Evolutionary conservation across 2,888 invertebrate genomes (phyloP), one percentile per base, ranked within the genome.

Genomic region (Noctuana brunneofusca): DNA sequence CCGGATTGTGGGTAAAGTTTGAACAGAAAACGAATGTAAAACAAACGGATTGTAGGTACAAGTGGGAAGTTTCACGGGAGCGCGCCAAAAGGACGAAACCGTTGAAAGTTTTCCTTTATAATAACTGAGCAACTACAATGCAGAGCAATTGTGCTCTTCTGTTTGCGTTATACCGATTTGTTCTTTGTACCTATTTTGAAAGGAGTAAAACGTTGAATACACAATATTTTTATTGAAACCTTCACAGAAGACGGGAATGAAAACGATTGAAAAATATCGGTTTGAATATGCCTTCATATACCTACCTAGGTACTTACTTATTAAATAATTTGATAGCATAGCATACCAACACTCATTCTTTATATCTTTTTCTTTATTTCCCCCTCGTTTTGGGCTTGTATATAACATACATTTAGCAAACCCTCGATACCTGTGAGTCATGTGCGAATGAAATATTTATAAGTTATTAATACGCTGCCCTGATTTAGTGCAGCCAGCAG

Each of bases 111-210:
- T 53, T 35, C 32, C 46, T 60, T 60, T 60, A 60, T 60, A 46
- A 60, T 60, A 60, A 60, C 53, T 60, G 46, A 43, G 22, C 53
- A 35, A 53, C 41, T 43, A 59, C 59, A 60, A 48, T 59, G 43
- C 52, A 46, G 22, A 60, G 32, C 59, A 46, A 60, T 54, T 60
- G 59, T 35, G n/a, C 59, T 38, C 49, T 50, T 41, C 58, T 43
- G 46, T 54, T 60, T 16, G 53, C 53, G 52, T 53, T 20, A 54
- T 54, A 18, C 53, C 22, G 46, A 54, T 46, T 60, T 54, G 46
- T 43, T 35, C 46, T 59, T 59, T 59, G 53, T 46, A 46, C 16
- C 22, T 12, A 22, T n/a, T 48, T 48, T 48, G 2, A 48, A n/a
- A 22, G n/a, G 2, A 22, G n/a, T 6, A 2, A 22, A 48, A 22